Base-by-base conservation (phyloP, 2,888 invertebrate species). In the Sacculina carcini region DNA sequence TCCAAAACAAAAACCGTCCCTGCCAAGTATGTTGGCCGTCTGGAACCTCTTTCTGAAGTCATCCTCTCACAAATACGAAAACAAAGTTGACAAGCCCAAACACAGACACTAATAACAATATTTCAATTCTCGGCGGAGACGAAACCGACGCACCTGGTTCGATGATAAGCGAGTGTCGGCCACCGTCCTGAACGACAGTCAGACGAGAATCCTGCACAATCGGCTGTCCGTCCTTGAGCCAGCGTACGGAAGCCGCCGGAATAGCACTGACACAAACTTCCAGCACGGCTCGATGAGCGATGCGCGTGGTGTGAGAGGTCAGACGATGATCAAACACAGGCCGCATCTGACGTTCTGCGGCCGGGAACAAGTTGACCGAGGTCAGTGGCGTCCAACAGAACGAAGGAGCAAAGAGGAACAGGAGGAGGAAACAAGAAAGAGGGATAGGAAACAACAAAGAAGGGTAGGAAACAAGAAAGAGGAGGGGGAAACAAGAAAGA, bases 181-280 rank as follows among this genome's bases (percentile, higher is more conserved):
- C 24, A 2, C 16, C 26, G 4, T 42, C n/a, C n/a, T 5, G 26
- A 9, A n/a, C 5, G 26, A 42, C 16, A 6, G 3, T 5, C 16
- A 26, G 7, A 3, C 44, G 16, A 0, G 79, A 76, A 65, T 80
- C 79, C 60, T 75, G 76, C 58, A 73, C 69, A 53, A 85, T 76
- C 1, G 78, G 74, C 51, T 81, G 73, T 42, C 79, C 78, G 61
- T 83, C 82, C 64, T 84, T 85, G 62, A 75, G 76, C 85, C 85
- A 85, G 50, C 73, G 70, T 1, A 80, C 69, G 44, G 69, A 66
- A 1, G 78, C 78, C 47, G 66, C 62, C 0, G 79, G 78, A 40
- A 68, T 66, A 5, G 77, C 79, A 2, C 68, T 67, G 1, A 79
- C 73, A 34, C 80, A 79, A 5, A 79, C 75, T 64, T 79, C 79